Conservation (phyloP, 1,140 invertebrate genomes). For the Gonatopus flavifemur region DNA sequence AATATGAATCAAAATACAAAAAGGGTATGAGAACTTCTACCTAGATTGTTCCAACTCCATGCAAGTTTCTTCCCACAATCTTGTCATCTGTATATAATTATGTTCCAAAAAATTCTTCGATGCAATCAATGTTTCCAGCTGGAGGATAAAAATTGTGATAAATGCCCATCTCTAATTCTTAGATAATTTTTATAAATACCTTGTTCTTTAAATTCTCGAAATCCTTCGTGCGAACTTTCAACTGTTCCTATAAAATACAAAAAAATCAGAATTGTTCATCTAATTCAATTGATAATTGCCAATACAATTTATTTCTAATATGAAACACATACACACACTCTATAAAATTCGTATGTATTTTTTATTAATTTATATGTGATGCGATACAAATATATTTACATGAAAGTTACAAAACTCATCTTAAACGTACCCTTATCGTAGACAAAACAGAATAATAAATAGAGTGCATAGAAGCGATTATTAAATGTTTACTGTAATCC, state of each 20-base stretch:
- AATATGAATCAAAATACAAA: background rate
- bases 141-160: conserved; percentile 13
- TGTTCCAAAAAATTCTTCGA: conserved; percentile 29
- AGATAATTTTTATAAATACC: conserved; percentile 25
- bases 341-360: background rate
- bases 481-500: conserved; percentile 31
- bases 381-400: conserved; percentile 3
- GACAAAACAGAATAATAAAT: conserved; percentile 42
- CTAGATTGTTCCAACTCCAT: conserved; percentile 33
- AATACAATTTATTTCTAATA: conserved; percentile 9
- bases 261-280: conserved; percentile 3
- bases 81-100: conserved; percentile 24
- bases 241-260: conserved; percentile 36
- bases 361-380: conserved; percentile 4
- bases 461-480: conserved; percentile 35
- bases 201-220: conserved; percentile 28
- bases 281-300: background rate
- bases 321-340: background rate
- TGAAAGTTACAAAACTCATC: conserved; percentile 8
- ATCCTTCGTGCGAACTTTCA: conserved; percentile 28
- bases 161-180: background rate
- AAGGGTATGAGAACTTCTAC: conserved; percentile 16
- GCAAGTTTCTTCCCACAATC: conserved; percentile 28
- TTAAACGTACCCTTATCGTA: conserved; percentile 39
- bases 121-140: conserved; percentile 30